Evolutionary conservation across 37 sponge, comb jelly and placozoan species (phyloP).

Genomic region (Geodia barretti): DNA sequence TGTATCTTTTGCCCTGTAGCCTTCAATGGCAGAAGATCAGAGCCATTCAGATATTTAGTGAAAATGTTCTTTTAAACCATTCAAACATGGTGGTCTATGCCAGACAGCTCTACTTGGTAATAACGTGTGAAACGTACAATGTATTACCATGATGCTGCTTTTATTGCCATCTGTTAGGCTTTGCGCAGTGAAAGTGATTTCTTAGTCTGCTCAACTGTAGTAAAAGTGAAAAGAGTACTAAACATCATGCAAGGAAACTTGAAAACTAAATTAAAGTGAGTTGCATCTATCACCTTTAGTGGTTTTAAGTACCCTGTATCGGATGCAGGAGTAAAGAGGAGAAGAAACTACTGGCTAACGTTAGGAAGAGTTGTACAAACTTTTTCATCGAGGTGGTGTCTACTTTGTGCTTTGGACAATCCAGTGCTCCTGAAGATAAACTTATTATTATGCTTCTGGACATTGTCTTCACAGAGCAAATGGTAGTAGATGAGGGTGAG

Average conservation of each 20-base stretch:
- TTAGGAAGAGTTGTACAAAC: slow-evolving; percentile 17
- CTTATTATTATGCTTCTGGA: slow-evolving; percentile 63
- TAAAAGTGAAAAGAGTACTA: slow-evolving; percentile 25
- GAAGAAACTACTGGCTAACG: neutral
- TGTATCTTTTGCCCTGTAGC: slow-evolving; percentile 1
- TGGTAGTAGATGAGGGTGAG: neutral
- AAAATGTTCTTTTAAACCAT: slow-evolving; percentile 52
- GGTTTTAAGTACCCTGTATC: too few species aligned
- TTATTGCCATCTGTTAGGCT: neutral
- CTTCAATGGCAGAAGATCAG: slow-evolving; percentile 52
- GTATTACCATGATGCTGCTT: too few species aligned
- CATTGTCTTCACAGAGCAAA: slow-evolving; percentile 39
- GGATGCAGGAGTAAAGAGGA: too few species aligned
- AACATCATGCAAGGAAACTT: slow-evolving; percentile 10
- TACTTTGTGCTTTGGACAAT: slow-evolving; percentile 67
- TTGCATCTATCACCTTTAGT: too few species aligned
- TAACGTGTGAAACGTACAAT: too few species aligned
- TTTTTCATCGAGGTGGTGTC: slow-evolving; percentile 82
- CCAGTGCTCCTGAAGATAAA: slow-evolving; percentile 49
- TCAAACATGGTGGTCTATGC: slow-evolving; percentile 18
- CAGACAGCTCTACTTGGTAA: slow-evolving; percentile 46
- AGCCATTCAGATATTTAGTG: slow-evolving; percentile 65
- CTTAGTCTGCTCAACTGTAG: slow-evolving; percentile 2
- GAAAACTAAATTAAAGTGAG: too few species aligned
- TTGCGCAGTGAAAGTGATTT: slow-evolving; percentile 25